Conservation (phyloP, 2,888 invertebrate species). For the Cybosia mesomella region DNA sequence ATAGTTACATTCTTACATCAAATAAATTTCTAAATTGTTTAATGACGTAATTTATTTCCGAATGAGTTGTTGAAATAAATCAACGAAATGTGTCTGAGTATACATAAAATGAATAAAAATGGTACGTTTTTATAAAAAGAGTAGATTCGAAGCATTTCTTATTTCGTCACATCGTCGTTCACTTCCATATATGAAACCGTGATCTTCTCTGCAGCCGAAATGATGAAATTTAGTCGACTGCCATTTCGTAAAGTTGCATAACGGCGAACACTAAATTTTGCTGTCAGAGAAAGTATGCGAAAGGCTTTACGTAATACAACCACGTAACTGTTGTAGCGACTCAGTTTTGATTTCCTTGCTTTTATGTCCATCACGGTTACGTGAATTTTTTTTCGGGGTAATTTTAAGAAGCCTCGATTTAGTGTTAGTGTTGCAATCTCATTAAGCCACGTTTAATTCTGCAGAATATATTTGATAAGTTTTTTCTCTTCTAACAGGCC, state of each 20-base stretch:
- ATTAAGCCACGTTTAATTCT: conserved; percentile 37
- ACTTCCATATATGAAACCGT: conserved; percentile 74
- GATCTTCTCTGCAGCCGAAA: conserved; percentile 80
- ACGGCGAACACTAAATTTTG: conserved; percentile 85
- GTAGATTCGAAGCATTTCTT: conserved; percentile 66
- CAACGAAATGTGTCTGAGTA: conserved; percentile 25
- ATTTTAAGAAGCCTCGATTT: conserved; percentile 66
- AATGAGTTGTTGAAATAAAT: conserved; percentile 31
- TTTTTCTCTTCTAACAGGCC: neutral
- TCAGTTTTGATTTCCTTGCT: conserved; percentile 86
- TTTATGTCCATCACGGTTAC: conserved; percentile 82
- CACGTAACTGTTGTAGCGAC: conserved; percentile 81
- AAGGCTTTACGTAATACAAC: conserved; percentile 82
- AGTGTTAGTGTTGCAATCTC: conserved; percentile 46
- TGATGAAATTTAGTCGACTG: conserved; percentile 85
- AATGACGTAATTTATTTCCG: conserved; percentile 35
- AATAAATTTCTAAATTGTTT: conserved; percentile 21
- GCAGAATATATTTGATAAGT: conserved; percentile 13
- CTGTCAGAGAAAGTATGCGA: conserved; percentile 87
- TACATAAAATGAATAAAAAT: conserved; percentile 31
- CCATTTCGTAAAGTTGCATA: conserved; percentile 82
- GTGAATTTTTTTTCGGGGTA: conserved; percentile 73
- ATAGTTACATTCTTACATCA: neutral
- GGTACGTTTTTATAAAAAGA: conserved; percentile 33
- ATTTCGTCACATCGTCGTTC: conserved; percentile 69